Base-by-base conservation (phyloP, 2,113 vertebrate species). In the Erpornis zantholeuca region DNA sequence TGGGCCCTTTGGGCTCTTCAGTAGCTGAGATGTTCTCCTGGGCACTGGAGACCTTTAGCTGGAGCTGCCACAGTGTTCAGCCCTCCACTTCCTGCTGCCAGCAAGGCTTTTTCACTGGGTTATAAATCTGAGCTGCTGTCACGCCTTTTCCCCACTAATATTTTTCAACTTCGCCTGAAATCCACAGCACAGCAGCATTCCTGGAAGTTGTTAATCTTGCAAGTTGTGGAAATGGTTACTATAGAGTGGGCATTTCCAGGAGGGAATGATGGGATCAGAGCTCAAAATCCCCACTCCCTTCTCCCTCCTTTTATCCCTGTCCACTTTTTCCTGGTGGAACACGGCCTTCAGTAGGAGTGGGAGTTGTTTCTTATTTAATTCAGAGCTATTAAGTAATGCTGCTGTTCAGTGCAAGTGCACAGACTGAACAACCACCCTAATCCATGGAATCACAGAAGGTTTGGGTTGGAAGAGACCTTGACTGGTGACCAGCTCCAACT, bases 81-180 rank as follows among this genome's bases (percentile, higher is more conserved):
- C 49, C 6, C 60, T 33, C 3, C 52, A 3, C 65, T 22, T 31
- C 6, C 77, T 69, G 81, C 91, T 91, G 94, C 86, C 84, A 96
- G 81, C 80, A 85, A 65, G 29, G 86, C 45, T 94, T 87, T 91
- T 40, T 11, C 70, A 8, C 60, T 44, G 54, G 12, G 28, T 40
- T 71, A 45, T 73, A 70, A 90, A 95, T 83, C 25, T 86, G 29
- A 92, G 71, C 68, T 71, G 59, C 6, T 90, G 70, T 52, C 86
- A 76, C 4, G 1, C 61, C 83, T 76, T 57, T 20, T 86, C 78
- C 83, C 54, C 17, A 12, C 5, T 11, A 44, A 38, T 18, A 73
- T 82, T 86, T 83, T 63, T 91, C 91, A 92, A 5, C 8, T n/a
- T 71, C 8, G 0, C 63, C 75, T 59, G 38, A 88, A 87, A 87